These are phyloP conservation scores for Tetranychus piercei DNA, from an alignment of 2,888 invertebrate species.

Conservation along the genomic window DNA sequence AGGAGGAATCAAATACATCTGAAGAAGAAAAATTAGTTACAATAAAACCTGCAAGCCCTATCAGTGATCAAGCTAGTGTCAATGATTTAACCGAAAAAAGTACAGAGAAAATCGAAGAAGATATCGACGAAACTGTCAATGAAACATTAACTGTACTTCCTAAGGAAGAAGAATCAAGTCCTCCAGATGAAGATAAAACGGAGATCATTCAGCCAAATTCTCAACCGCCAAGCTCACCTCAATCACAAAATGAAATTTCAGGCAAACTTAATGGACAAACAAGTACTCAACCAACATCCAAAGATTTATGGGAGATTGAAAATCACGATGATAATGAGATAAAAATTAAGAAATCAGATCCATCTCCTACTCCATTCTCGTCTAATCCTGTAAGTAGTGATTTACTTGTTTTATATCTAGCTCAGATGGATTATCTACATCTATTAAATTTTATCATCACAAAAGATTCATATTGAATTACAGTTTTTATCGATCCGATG, in stretches of 20 bases:
- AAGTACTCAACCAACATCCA: neutral
- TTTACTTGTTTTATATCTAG: neutral
- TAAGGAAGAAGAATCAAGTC: neutral
- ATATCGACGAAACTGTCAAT: neutral
- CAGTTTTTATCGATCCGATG: no score
- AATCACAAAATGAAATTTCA: neutral
- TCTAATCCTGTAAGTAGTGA: constrained; percentile 1
- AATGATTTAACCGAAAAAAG: constrained; percentile 3
- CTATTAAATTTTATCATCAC: no score
- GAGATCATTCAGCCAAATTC: constrained; percentile 6
- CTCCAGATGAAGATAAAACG: neutral
- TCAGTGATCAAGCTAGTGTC: neutral
- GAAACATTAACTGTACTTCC: neutral
- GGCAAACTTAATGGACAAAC: neutral
- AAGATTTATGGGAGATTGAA: constrained; percentile 3
- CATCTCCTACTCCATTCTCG: neutral
- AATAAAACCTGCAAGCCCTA: neutral
- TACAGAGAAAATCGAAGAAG: constrained; percentile 17
- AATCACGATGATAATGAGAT: neutral
- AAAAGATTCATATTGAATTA: no score
- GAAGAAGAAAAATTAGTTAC: neutral
- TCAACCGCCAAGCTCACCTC: constrained; percentile 17
- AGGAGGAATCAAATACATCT: constrained; percentile 1
- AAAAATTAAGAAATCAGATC: neutral
- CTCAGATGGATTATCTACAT: no score